Base-by-base conservation (phyloP, 1,140 invertebrate species). In the Zaprionus gabonicus region DNA sequence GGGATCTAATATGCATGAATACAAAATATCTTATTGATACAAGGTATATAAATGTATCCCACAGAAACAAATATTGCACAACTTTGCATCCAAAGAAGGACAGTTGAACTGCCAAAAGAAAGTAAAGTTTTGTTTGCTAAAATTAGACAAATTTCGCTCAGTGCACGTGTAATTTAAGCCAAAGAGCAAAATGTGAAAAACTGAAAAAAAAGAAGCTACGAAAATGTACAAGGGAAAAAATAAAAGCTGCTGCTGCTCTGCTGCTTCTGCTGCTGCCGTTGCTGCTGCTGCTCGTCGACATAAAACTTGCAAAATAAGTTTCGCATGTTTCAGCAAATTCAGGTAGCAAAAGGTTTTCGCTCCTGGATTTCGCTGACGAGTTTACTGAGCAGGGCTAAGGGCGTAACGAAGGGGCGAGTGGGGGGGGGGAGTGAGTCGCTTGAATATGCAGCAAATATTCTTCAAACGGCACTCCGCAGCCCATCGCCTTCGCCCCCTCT, bases 281-380 rank as follows among this genome's bases (percentile, higher is more conserved):
- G 23, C 64, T 57, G 53, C 82, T 82, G 76, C 80, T 63, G 70
- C 81, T 88, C 69, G 80, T 87, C 73, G 71, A 88, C 84, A 87
- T 87, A 88, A 88, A 88, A 88, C 85, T 88, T 88, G 85, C 78
- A 88, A 90, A 88, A 88, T 88, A 90, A 88, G 85, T 88, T 88
- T 90, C 85, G 81, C 85, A 90, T 88, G 85, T 88, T 88, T 88
- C 81, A 85, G 73, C 72, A 71, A 90, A 74, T 79, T 74, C 81
- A 90, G 85, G 81, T 81, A 74, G 66, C 66, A 55, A 68, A 65
- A 71, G 58, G 84, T 59, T 63, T 59, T 63, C 56, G 41, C 70
- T 56, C 68, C 69, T 87, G 82, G 67, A 80, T 86, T 82, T 77
- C 66, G 75, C 67, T 72, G 72, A 60, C 60, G 65, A 34, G 62